Evolutionary conservation across 2,888 invertebrate species (phyloP).

Genomic region (Acutogordius australiensis): DNA sequence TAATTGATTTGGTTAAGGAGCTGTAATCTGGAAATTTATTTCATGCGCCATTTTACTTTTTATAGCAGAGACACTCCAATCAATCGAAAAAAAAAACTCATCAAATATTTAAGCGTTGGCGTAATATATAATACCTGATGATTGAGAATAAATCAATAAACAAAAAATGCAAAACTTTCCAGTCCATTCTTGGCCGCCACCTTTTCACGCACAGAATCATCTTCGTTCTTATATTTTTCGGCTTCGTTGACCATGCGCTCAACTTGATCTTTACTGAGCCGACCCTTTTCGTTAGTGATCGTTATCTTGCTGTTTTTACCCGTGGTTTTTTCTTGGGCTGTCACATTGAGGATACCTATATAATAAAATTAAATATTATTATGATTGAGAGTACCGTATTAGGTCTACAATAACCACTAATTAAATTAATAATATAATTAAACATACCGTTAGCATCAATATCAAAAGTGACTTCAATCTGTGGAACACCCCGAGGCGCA

Average conservation of each 20-base stretch:
- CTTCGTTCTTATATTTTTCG: constrained; percentile 49
- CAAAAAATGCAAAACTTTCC: constrained; percentile 66
- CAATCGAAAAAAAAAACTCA: too few species aligned
- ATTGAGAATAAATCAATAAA: too few species aligned
- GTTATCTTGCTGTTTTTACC: constrained; percentile 28
- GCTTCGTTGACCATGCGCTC: constrained; percentile 55
- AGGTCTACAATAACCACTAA: too few species aligned
- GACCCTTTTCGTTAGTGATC: constrained; percentile 50
- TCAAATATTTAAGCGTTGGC: too few species aligned
- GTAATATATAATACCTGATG: too few species aligned
- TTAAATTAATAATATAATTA: too few species aligned
- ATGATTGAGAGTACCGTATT: too few species aligned
- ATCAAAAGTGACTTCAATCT: constrained; percentile 32
- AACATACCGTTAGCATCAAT: constrained; percentile 48
- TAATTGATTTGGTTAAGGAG: too few species aligned
- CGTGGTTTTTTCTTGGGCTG: constrained; percentile 50
- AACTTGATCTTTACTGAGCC: constrained; percentile 66
- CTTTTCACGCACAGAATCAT: constrained; percentile 30
- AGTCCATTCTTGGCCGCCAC: constrained; percentile 49
- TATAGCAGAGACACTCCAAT: too few species aligned
- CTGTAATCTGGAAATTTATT: too few species aligned
- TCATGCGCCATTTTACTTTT: too few species aligned
- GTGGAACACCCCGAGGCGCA: constrained; percentile 58
- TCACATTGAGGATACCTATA: constrained; percentile 74
- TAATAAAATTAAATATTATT: too few species aligned